Evolutionary conservation across 1,140 invertebrate species (phyloP), one percentile per base, ranked within the genome.

Genomic region (Cyrtorhinus lividipennis): DNA sequence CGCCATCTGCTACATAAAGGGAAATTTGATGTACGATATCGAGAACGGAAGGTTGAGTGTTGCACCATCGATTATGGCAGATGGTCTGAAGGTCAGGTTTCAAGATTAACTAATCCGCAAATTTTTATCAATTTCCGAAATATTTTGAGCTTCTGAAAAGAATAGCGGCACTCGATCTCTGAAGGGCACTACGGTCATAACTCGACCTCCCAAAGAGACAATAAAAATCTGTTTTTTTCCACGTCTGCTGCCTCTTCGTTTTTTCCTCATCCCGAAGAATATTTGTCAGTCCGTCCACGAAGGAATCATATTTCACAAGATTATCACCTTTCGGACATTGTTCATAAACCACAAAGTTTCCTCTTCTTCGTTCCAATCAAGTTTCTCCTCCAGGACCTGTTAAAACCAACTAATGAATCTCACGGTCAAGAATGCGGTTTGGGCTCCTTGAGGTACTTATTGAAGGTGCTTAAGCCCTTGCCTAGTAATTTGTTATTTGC

Each of bases 391-490:
- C 12, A 13, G 20, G 48, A 53, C 48, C 38, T 22, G 48, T 53
- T 53, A 53, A 44, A 53, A 53, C 48, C 48, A 22, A 53, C 48
- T 53, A 53, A 53, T 53, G 48, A 53, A 53, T 53, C 48, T 53
- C 18, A n/a, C 48, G 48, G 48, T 8, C n/a, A 15, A 22, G 48
- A 53, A 53, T 53, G 48, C 48, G 48, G 48, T 10, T 20, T 5
- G 8, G 10, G 5, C 48, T 38, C 30, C 15, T 38, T 5, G 15
- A 38, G 5, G 30, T 38, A 8, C 15, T 38, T 15, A 38, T 15
- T 38, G 30, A 38, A 38, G 30, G 30, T 38, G 30, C 15, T 38
- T 38, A 15, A 38, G 30, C 15, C 15, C 30, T 38, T 38, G 5
- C 15, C 30, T 38, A 8, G 15, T 8, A 8, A 38, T 8, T 38